phyloP scores from a whole-genome alignment of 2,113 vertebrate species.

The Megaleporinus macrocephalus region DNA sequence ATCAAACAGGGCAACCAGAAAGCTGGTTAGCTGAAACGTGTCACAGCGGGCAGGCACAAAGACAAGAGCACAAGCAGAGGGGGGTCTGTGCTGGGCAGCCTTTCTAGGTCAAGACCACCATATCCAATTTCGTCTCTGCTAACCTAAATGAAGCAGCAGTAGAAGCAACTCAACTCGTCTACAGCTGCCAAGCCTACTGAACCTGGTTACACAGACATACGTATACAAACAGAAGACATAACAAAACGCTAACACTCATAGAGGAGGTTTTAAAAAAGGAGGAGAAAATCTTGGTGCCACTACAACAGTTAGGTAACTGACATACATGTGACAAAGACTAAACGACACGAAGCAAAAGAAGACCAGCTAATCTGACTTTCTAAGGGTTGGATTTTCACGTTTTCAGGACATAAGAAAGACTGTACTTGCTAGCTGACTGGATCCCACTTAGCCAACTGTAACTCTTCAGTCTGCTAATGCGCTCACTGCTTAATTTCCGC shows the following conservation, averaged over 20 bases:
- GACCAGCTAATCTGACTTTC: neutral
- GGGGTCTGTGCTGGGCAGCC: neutral
- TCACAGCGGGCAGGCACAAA: neutral
- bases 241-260: neutral
- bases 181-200: neutral
- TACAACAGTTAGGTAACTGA: neutral
- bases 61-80: neutral
- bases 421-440: neutral
- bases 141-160: neutral
- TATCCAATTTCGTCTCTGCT: neutral
- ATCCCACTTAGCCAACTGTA: neutral
- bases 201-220: neutral
- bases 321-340: neutral
- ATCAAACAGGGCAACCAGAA: too few species aligned
- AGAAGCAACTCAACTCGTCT: neutral
- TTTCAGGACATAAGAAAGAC: neutral
- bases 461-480: neutral
- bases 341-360: neutral
- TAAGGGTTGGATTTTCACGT: neutral
- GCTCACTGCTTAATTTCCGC: neutral
- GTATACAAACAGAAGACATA: too few species aligned
- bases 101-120: constrained; percentile 12
- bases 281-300: neutral
- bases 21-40: neutral
- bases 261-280: neutral